Conservation (phyloP, 2,888 invertebrate species). For the Platynereis dumerilii region DNA sequence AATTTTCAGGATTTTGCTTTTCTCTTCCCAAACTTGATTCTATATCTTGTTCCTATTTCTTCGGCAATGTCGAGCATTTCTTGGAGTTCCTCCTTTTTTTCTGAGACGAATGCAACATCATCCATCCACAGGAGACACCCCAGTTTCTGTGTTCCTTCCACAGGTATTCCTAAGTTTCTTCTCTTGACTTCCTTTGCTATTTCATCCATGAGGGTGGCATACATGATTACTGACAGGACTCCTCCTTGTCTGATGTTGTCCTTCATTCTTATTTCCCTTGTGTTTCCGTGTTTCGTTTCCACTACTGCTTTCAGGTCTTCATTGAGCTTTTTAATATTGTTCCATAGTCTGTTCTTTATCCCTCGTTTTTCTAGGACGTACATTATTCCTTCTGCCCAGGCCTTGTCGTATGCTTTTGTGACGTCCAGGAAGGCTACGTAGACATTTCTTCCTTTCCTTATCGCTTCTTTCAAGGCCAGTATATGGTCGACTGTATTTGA, state of each 20-base stretch:
- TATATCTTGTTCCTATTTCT: background rate
- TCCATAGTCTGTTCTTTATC: background rate
- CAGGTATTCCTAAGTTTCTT: background rate
- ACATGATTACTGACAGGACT: background rate
- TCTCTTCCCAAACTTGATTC: constrained; percentile 10
- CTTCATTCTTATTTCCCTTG: background rate
- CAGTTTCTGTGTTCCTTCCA: background rate
- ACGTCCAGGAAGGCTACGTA: constrained; percentile 13
- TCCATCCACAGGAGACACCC: constrained; percentile 11
- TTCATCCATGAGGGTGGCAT: constrained; percentile 10
- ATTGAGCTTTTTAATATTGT: background rate
- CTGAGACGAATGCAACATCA: constrained; percentile 2
- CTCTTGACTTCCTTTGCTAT: background rate
- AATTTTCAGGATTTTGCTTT: constrained; percentile 4
- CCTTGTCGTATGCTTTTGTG: constrained; percentile 14
- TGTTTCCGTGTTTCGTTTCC: background rate
- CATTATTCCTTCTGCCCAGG: too few relatives aligned
- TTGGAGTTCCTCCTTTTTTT: background rate
- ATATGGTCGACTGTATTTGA: too few relatives aligned
- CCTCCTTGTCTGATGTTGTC: constrained; percentile 17
- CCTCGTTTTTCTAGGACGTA: constrained; percentile 8
- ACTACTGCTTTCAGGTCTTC: background rate
- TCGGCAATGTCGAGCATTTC: background rate
- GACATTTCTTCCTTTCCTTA: background rate
- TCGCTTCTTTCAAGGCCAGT: background rate